Evolutionary conservation across 2,888 invertebrate species (phyloP).

Genomic region (Eupithecia centaureata): DNA sequence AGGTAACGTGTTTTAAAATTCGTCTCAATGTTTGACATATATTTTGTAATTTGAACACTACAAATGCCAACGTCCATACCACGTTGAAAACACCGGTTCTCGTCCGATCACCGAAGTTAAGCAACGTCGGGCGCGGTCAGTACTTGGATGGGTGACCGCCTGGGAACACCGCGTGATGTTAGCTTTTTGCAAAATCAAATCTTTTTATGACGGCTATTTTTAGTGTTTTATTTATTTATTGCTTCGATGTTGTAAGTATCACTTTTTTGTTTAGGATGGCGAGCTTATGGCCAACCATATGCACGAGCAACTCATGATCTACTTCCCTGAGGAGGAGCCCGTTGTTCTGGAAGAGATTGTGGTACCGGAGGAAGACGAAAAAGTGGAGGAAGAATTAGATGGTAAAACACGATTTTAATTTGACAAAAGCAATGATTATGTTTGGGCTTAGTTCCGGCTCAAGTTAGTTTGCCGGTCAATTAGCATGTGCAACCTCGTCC

Average conservation of each 20-base stretch:
- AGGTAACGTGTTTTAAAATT: too few species aligned
- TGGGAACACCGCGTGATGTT: constrained; percentile 64
- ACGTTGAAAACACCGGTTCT: constrained; percentile 58
- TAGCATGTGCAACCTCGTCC: too few species aligned
- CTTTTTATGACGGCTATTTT: background rate
- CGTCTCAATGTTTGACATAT: background rate
- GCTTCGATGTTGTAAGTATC: background rate
- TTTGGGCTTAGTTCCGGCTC: too few species aligned
- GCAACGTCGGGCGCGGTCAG: constrained; percentile 77
- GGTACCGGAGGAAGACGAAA: constrained; percentile 64
- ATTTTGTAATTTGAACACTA: background rate
- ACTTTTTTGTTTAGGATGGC: constrained; percentile 83
- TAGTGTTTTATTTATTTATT: background rate
- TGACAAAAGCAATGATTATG: too few species aligned
- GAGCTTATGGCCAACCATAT: constrained; percentile 85
- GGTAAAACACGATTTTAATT: constrained; percentile 41
- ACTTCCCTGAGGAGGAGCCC: constrained; percentile 83
- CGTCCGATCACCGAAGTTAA: constrained; percentile 80
- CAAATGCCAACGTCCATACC: constrained; percentile 31
- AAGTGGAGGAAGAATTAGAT: constrained; percentile 56
- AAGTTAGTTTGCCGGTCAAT: too few species aligned
- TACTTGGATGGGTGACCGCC: constrained; percentile 70
- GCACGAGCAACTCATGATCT: constrained; percentile 83
- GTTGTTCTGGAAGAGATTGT: constrained; percentile 76
- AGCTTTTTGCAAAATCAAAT: constrained; percentile 27